Percentiles rank a stretch among this genome's conserved stretches.
Conservation (phyloP, 2,888 invertebrate species). For the Apantesis nais region DNA sequence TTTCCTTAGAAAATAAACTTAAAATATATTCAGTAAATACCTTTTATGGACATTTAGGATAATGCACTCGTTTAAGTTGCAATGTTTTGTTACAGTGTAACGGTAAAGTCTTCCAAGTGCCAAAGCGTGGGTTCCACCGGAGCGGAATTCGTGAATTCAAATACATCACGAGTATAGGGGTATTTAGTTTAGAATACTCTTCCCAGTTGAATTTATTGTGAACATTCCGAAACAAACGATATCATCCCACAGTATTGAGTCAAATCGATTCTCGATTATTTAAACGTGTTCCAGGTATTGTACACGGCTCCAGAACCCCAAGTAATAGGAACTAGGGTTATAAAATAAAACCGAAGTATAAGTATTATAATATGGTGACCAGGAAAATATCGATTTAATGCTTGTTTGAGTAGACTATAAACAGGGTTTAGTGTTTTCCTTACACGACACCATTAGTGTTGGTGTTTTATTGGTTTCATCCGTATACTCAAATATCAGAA, state of each 20-base stretch:
- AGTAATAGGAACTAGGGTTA: slow-evolving; percentile 61
- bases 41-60: slow-evolving; percentile 66
- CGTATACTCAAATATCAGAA: slow-evolving; percentile 35
- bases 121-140: slow-evolving; percentile 48
- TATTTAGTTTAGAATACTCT: slow-evolving; percentile 32
- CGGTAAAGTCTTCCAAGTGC: slow-evolving; percentile 52
- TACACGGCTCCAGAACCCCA: slow-evolving; percentile 49
- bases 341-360: slow-evolving; percentile 62
- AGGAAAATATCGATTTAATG: slow-evolving; percentile 57
- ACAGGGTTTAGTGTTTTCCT: slow-evolving; percentile 48
- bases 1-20: slow-evolving; percentile 51
- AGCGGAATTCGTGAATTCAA: slow-evolving; percentile 54
- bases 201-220: slow-evolving; percentile 19
- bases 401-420: slow-evolving; percentile 51
- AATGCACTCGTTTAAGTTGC: slow-evolving; percentile 65
- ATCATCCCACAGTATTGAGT: slow-evolving; percentile 42
- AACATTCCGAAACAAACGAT: slow-evolving; percentile 43
- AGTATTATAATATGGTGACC: slow-evolving; percentile 57
- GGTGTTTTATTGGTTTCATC: slow-evolving; percentile 41
- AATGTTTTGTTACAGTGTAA: slow-evolving; percentile 59
- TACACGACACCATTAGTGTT: slow-evolving; percentile 40
- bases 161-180: slow-evolving; percentile 38
- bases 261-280: slow-evolving; percentile 51
- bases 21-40: slow-evolving; percentile 50
- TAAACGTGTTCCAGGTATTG: slow-evolving; percentile 56